Evolutionary conservation across 2,888 invertebrate species (phyloP).

Genomic region (Lycaena phlaeas): DNA sequence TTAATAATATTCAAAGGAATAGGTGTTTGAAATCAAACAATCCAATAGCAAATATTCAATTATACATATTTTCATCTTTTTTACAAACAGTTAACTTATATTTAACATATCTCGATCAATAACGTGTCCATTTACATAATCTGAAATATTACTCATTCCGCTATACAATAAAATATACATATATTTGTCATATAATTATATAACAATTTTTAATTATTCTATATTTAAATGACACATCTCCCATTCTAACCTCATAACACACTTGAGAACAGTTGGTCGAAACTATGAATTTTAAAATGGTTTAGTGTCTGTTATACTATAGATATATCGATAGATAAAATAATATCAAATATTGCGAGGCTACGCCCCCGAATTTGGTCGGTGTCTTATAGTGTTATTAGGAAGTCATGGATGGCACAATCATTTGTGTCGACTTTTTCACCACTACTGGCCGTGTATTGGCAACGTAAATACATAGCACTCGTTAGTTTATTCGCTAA

Average conservation of each 20-base stretch:
- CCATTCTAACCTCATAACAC: conserved; percentile 48
- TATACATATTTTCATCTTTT: conserved; percentile 69
- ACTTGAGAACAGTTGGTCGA: conserved; percentile 23
- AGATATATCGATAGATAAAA: conserved; percentile 24
- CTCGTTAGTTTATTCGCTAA: not conserved
- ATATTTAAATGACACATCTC: conserved; percentile 65
- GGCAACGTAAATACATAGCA: conserved; percentile 19
- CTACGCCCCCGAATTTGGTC: conserved; percentile 20
- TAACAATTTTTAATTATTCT: conserved; percentile 56
- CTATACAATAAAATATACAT: conserved; percentile 71
- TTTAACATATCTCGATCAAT: conserved; percentile 65
- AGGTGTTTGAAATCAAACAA: conserved; percentile 46
- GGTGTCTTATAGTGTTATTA: conserved; percentile 21
- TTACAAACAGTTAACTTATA: conserved; percentile 72
- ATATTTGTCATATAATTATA: conserved; percentile 64
- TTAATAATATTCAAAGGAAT: too few relatives aligned
- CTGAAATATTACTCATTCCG: conserved; percentile 65
- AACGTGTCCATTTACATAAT: conserved; percentile 69
- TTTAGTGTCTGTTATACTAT: not conserved
- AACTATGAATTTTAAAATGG: conserved; percentile 12
- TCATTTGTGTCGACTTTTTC: conserved; percentile 41
- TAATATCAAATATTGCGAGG: conserved; percentile 23
- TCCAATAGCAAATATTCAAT: conserved; percentile 63
- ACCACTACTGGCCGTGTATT: conserved; percentile 30
- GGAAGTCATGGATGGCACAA: conserved; percentile 46